These are phyloP conservation scores for Sinelater perroti DNA, from an alignment of 2,888 invertebrate genomes.

Conservation along the genomic window DNA sequence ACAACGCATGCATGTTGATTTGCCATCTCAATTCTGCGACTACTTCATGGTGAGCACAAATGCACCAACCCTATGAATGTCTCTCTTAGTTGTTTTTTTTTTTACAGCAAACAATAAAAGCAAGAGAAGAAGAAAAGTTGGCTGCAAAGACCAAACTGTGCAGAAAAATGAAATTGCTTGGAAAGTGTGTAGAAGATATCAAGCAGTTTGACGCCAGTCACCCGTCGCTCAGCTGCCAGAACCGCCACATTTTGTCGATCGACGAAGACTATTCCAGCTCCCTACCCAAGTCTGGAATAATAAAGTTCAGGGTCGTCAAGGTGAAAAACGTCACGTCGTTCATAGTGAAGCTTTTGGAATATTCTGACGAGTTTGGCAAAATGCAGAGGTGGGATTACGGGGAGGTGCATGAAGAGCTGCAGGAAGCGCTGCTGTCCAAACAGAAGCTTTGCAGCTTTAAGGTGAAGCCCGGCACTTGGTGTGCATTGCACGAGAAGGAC, in stretches of 20 bases:
- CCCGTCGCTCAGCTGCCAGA: slow-evolving; percentile 65
- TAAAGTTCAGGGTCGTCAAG: slow-evolving; percentile 67
- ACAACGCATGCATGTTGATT: slow-evolving; percentile 57
- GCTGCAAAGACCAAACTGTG: slow-evolving; percentile 65
- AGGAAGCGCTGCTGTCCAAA: slow-evolving; percentile 44
- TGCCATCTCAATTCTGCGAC: slow-evolving; percentile 56
- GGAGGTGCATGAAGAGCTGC: slow-evolving; percentile 47
- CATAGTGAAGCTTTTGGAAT: slow-evolving; percentile 66
- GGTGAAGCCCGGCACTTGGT: slow-evolving; percentile 66
- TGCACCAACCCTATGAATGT: background rate
- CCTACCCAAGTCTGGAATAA: slow-evolving; percentile 65
- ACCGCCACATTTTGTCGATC: slow-evolving; percentile 70
- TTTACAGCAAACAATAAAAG: slow-evolving; percentile 46
- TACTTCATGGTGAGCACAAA: slow-evolving; percentile 47
- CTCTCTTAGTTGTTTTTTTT: slow-evolving; percentile 28
- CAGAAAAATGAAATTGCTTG: slow-evolving; percentile 69
- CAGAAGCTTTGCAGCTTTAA: slow-evolving; percentile 50
- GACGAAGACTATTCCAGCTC: slow-evolving; percentile 64
- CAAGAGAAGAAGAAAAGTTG: slow-evolving; percentile 61
- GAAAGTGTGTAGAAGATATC: slow-evolving; percentile 63
- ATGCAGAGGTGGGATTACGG: slow-evolving; percentile 41
- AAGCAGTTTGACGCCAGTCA: no score
- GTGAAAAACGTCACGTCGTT: slow-evolving; percentile 70
- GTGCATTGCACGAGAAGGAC: slow-evolving; percentile 63
- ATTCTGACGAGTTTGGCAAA: slow-evolving; percentile 51